Conservation (phyloP, 2,888 invertebrate genomes). For the Drosophila differens region DNA sequence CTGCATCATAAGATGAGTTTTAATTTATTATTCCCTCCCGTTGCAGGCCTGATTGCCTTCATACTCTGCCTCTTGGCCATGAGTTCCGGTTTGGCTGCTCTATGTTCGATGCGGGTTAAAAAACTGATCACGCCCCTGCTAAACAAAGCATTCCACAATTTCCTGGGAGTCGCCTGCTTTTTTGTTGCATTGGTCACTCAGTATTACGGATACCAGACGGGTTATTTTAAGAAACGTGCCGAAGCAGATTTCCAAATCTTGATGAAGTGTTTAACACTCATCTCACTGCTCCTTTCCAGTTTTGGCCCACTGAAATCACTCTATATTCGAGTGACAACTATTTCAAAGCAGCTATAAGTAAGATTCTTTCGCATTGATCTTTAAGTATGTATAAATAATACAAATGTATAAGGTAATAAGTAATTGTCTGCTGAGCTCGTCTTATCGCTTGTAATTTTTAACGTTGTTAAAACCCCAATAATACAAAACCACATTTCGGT, state of each 20-base stretch:
- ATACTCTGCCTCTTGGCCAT: conserved; percentile 80
- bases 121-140: conserved; percentile 74
- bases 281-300: conserved; percentile 73
- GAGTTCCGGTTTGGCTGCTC: conserved; percentile 76
- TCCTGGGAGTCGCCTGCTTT: conserved; percentile 79
- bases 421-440: background rate
- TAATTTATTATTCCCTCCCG: background rate
- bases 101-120: conserved; percentile 77
- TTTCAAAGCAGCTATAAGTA: conserved; percentile 58
- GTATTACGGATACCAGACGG: conserved; percentile 83
- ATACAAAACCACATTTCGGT: conserved; percentile 1
- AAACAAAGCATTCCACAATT: conserved; percentile 82
- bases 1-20: background rate
- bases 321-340: conserved; percentile 61
- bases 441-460: conserved; percentile 30
- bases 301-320: conserved; percentile 79
- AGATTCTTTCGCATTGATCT: background rate
- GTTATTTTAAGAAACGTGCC: conserved; percentile 69
- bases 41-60: conserved; percentile 79
- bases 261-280: conserved; percentile 79
- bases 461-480: conserved; percentile 18
- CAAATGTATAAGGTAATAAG: background rate
- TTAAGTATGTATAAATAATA: background rate
- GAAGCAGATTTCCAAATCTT: conserved; percentile 69
- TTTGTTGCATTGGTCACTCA: conserved; percentile 79